Conservation (phyloP, 2,888 invertebrate species). For the Camponotus fellah region DNA sequence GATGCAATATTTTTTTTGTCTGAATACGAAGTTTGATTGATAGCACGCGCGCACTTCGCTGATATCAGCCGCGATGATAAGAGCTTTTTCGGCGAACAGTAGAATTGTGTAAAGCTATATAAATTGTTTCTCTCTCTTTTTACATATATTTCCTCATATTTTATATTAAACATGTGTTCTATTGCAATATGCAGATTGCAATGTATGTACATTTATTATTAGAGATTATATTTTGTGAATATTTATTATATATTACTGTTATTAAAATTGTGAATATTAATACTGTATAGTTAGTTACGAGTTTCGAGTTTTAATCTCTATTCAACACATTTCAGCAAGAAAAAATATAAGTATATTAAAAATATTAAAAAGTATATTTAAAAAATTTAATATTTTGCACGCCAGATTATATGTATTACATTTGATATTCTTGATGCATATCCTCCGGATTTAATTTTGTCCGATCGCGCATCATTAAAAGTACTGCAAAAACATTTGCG, state of each 20-base stretch:
- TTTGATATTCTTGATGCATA: not conserved
- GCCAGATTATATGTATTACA: slow-evolving; percentile 30
- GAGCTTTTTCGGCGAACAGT: slow-evolving; percentile 29
- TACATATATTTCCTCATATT: not conserved
- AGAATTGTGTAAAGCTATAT: slow-evolving; percentile 24
- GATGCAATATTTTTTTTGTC: slow-evolving; percentile 47
- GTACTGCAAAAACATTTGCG: slow-evolving; percentile 36
- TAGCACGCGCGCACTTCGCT: slow-evolving; percentile 31
- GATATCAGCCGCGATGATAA: slow-evolving; percentile 43
- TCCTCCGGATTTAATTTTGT: slow-evolving; percentile 7
- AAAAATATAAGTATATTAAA: not conserved
- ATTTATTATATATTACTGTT: not conserved
- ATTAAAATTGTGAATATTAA: not conserved
- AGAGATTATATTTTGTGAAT: not conserved
- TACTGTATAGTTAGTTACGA: not conserved
- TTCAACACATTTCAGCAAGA: not conserved
- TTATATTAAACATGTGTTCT: not conserved
- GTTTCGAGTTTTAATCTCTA: not conserved
- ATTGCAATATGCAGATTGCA: not conserved
- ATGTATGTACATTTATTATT: not conserved
- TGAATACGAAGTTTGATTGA: slow-evolving; percentile 52
- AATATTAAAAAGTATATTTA: too few species aligned
- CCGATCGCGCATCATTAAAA: slow-evolving; percentile 38
- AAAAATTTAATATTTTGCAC: not conserved
- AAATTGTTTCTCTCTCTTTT: not conserved